Evolutionary conservation across 1,140 invertebrate species (phyloP).

Genomic region (Linepithema humile): DNA sequence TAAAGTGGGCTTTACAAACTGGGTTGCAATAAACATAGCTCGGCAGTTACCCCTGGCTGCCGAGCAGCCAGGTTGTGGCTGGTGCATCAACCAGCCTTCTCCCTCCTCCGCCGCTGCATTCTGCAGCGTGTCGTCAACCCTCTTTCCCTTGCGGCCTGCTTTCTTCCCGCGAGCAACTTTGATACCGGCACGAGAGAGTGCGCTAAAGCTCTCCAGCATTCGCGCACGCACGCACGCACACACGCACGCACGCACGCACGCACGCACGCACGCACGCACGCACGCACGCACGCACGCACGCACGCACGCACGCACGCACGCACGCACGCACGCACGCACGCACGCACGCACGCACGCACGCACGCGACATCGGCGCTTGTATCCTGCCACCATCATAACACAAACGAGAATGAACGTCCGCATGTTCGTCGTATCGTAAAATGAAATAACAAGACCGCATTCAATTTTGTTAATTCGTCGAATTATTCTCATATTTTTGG

Average conservation of each 20-base stretch:
- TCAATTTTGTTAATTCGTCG: not conserved
- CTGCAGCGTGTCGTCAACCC: conserved; percentile 14
- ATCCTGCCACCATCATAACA: conserved; percentile 12
- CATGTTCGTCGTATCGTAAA: not conserved
- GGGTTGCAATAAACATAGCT: conserved; percentile 65
- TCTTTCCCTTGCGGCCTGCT: not conserved
- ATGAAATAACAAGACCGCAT: conserved; percentile 6
- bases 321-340: no score
- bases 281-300: no score
- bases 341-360: not conserved
- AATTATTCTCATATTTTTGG: conserved; percentile 3
- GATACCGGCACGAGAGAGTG: conserved; percentile 15
- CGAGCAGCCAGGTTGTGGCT: conserved; percentile 35
- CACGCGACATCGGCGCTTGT: conserved; percentile 19
- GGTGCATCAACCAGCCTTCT: not conserved
- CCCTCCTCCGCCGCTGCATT: not conserved
- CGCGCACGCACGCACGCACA: conserved; percentile 10
- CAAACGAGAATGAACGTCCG: conserved; percentile 22
- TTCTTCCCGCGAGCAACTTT: no score
- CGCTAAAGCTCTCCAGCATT: conserved; percentile 2
- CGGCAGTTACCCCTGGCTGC: conserved; percentile 46
- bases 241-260: not conserved
- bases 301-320: no score
- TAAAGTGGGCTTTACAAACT: conserved; percentile 67
- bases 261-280: not conserved